Evolutionary conservation across 2,888 invertebrate genomes (phyloP).

Genomic region (Drosophila recens): DNA sequence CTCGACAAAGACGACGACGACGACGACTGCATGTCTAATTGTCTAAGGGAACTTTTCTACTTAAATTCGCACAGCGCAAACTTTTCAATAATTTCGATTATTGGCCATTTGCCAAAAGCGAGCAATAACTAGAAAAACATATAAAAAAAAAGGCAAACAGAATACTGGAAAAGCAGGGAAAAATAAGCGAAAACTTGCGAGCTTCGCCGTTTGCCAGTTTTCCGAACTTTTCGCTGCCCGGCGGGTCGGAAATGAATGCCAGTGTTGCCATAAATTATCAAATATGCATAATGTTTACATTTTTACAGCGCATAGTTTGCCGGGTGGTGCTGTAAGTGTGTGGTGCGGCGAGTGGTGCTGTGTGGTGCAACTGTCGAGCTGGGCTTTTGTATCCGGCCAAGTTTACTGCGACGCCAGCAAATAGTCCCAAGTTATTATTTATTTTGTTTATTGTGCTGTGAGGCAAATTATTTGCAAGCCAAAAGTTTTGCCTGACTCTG

Average conservation of each 20-base stretch:
- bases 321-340: background rate
- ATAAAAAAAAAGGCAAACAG: background rate
- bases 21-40: slow-evolving; percentile 73
- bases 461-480: slow-evolving; percentile 79
- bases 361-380: slow-evolving; percentile 18
- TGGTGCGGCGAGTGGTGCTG: background rate
- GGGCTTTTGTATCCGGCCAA: slow-evolving; percentile 56
- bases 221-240: slow-evolving; percentile 49
- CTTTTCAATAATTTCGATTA: slow-evolving; percentile 84
- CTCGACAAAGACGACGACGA: slow-evolving; percentile 39
- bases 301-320: slow-evolving; percentile 59
- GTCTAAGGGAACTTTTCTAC: slow-evolving; percentile 71
- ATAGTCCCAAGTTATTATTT: slow-evolving; percentile 73
- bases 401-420: slow-evolving; percentile 74
- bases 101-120: slow-evolving; percentile 81
- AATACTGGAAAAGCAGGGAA: slow-evolving; percentile 34
- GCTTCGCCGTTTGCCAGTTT: slow-evolving; percentile 45
- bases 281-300: slow-evolving; percentile 82
- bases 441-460: slow-evolving; percentile 82
- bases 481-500: slow-evolving; percentile 63
- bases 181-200: slow-evolving; percentile 46
- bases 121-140: slow-evolving; percentile 10
- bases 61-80: slow-evolving; percentile 77
- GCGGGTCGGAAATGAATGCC: slow-evolving; percentile 78
- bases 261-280: slow-evolving; percentile 84